These are phyloP conservation scores for Tetragonula clypearis DNA, from an alignment of 1,140 invertebrate species.

Conservation along the genomic window DNA sequence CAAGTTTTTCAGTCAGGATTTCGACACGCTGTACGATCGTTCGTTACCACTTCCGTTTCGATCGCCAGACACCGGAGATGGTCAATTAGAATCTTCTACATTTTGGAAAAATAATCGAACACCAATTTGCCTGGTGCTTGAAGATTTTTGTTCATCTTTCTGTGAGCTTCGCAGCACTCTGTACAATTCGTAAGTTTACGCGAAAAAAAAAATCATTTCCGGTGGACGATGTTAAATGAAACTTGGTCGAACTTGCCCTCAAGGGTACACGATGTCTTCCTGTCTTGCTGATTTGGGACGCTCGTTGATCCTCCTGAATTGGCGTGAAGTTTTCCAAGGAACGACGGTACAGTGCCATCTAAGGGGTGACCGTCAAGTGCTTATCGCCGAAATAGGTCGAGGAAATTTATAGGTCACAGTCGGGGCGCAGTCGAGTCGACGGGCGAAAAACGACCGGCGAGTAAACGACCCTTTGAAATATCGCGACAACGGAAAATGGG, in stretches of 20 bases:
- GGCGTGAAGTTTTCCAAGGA: neutral
- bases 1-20: neutral
- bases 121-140: neutral
- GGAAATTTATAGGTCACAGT: conserved; percentile 60
- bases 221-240: neutral
- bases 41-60: neutral
- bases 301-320: conserved; percentile 14
- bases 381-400: conserved; percentile 58
- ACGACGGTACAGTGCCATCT: neutral
- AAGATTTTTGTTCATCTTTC: too few species aligned
- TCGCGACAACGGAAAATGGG: too few species aligned
- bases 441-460: neutral
- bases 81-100: too few species aligned
- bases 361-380: conserved; percentile 27
- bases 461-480: conserved; percentile 20
- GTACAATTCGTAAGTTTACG: too few species aligned
- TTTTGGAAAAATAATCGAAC: neutral
- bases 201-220: too few species aligned
- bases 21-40: too few species aligned
- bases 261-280: neutral
- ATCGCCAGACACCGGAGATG: too few species aligned
- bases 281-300: conserved; percentile 17
- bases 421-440: conserved; percentile 4
- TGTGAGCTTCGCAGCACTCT: too few species aligned
- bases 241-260: neutral